Base-by-base conservation (phyloP, 2,113 vertebrate genomes). In the Nibea albiflora region DNA sequence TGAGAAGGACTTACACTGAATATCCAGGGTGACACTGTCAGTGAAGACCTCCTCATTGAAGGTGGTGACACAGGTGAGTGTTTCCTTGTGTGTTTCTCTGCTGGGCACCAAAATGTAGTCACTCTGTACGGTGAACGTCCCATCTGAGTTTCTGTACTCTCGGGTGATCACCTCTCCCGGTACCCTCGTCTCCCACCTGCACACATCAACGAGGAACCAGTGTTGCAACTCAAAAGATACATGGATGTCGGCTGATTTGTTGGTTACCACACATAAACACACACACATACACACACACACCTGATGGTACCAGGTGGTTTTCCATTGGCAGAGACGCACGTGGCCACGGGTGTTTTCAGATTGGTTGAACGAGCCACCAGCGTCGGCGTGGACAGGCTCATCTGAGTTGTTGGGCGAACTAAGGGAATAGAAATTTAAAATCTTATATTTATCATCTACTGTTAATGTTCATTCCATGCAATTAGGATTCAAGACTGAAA, bases 41-140 rank as follows among this genome's bases (percentile, higher is more conserved):
- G 94, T 97, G 85, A 87, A 92, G 42, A 96, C 95, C 67, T 99
- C 97, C 50, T 95, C 94, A 62, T 98, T 97, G 93, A 99, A 98
- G 28, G 96, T 96, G 89, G 97, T 97, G 31, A 99, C 92, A 0
- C 98, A 99, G 63, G 95, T 95, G 68, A 99, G 96, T 39, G 91
- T 93, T 88, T 99, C 97, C 24, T 87, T 94, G 72, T 99, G 97
- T 0, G 95, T 97, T 39, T 97, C 95, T 72, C 93, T 94, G 92
- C 95, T 97, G 0, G 97, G 97, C 72, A 97, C 95, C 89, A 99
- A 88, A 47, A 96, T 94, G 93, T 98, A 99, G 52, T 97, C 96
- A 81, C 98, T 99, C 94, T 96, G 96, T 73, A 99, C 96, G 0
- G 98, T 99, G 86, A 97, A 86, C 0, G 98, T 99, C 78, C 98